A percentile compares a stretch with the other conserved stretches of the same genome.
Evolutionary conservation across 2,888 invertebrate species (phyloP).

Genomic region (Diloba caeruleocephala): DNA sequence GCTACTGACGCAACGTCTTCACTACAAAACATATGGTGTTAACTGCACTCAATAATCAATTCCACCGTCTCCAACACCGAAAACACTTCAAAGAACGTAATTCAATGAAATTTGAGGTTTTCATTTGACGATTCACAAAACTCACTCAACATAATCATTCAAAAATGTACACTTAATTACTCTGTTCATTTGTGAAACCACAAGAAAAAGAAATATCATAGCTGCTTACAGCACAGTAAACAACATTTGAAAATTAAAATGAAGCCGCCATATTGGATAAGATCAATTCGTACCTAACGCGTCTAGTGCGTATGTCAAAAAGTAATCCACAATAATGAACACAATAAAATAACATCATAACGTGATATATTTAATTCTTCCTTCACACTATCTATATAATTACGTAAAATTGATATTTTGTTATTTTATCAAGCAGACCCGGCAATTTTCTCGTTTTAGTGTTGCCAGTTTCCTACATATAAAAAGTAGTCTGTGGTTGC

Average conservation of each 20-base stretch:
- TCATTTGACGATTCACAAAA: constrained; percentile 38
- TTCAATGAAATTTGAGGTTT: constrained; percentile 35
- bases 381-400: constrained; percentile 23
- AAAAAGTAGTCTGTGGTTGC: too few species aligned
- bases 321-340: constrained; percentile 41
- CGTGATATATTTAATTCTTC: constrained; percentile 27
- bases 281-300: constrained; percentile 50
- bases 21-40: constrained; percentile 53
- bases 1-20: constrained; percentile 50
- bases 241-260: constrained; percentile 62
- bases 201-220: constrained; percentile 13
- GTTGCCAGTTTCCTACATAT: constrained; percentile 18
- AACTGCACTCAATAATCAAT: constrained; percentile 53
- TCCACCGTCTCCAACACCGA: constrained; percentile 41
- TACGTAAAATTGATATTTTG: constrained; percentile 34
- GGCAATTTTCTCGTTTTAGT: constrained; percentile 6
- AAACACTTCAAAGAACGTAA: constrained; percentile 44
- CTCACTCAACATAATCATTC: constrained; percentile 43
- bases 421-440: not conserved
- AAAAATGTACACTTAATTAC: constrained; percentile 10
- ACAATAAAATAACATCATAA: constrained; percentile 25
- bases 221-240: constrained; percentile 61
- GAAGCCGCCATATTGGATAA: constrained; percentile 75
- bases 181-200: constrained; percentile 10
- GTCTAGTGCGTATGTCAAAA: constrained; percentile 31